Evolutionary conservation across 2,113 vertebrate genomes (phyloP).

Genomic region (Semnornis frantzii): DNA sequence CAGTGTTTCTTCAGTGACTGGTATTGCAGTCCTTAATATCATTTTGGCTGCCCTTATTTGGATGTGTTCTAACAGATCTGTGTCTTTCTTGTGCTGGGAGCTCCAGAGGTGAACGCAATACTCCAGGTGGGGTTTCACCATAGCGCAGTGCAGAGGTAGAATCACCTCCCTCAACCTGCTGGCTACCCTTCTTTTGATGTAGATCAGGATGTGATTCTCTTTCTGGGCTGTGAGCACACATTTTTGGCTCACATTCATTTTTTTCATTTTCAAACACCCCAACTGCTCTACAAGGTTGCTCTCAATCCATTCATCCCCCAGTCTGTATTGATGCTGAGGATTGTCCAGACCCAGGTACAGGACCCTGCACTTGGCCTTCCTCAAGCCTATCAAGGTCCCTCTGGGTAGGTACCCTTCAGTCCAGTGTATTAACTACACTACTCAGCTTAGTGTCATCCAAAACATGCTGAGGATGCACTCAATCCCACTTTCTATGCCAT

Average conservation of each 20-base stretch:
- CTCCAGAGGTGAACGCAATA: neutral
- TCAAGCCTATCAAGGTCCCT: neutral
- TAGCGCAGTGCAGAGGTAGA: neutral
- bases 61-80: too few relatives aligned
- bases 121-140: rapidly evolving
- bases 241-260: neutral
- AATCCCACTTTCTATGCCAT: neutral
- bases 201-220: neutral
- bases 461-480: neutral
- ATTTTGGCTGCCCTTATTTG: too few relatives aligned
- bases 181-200: neutral
- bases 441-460: neutral
- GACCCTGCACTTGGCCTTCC: too few relatives aligned
- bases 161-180: neutral
- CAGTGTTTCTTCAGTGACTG: too few relatives aligned
- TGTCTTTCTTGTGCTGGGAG: too few relatives aligned
- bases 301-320: too few relatives aligned
- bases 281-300: too few relatives aligned
- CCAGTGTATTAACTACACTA: neutral
- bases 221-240: rapidly evolving
- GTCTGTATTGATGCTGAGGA: too few relatives aligned
- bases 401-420: neutral
- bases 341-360: too few relatives aligned
- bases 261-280: too few relatives aligned
- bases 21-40: too few relatives aligned